Percentiles rank a stretch among this genome's conserved stretches.
Conservation (phyloP, 1,140 invertebrate species). For the Drosophila carrolli region DNA sequence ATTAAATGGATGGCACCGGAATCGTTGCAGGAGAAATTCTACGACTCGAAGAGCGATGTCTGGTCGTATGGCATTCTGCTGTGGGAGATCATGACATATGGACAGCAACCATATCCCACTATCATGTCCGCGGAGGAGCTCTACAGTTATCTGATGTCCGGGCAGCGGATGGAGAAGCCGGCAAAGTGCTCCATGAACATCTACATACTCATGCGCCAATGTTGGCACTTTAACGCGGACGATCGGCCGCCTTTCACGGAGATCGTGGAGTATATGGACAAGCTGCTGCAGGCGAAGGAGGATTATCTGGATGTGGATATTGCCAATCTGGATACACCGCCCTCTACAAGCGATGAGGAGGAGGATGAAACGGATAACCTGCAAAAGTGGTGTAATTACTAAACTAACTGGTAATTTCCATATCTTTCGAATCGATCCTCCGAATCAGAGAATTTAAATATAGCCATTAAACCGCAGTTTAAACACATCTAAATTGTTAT, state of each 20-base stretch:
- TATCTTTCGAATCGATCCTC: not conserved
- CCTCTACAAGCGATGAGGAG: constrained; percentile 91
- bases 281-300: constrained; percentile 94
- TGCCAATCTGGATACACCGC: constrained; percentile 92
- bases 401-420: not conserved
- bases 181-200: constrained; percentile 96
- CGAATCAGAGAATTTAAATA: not conserved
- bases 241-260: constrained; percentile 94
- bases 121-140: constrained; percentile 91
- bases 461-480: no score
- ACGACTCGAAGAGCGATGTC: constrained; percentile 98
- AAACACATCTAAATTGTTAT: no score
- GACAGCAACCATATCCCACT: constrained; percentile 95
- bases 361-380: constrained; percentile 83
- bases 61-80: constrained; percentile 97
- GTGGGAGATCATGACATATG: constrained; percentile 98
- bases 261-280: constrained; percentile 94
- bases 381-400: constrained; percentile 69
- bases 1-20: constrained; percentile 99
- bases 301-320: constrained; percentile 96
- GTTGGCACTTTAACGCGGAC: constrained; percentile 95
- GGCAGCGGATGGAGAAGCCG: constrained; percentile 98
- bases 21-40: constrained; percentile 96
- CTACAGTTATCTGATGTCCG: constrained; percentile 93
- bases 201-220: constrained; percentile 96